phyloP scores from a whole-genome alignment of 2,797 vertebrate genomes.

The Mormyrus proboscirostris region DNA sequence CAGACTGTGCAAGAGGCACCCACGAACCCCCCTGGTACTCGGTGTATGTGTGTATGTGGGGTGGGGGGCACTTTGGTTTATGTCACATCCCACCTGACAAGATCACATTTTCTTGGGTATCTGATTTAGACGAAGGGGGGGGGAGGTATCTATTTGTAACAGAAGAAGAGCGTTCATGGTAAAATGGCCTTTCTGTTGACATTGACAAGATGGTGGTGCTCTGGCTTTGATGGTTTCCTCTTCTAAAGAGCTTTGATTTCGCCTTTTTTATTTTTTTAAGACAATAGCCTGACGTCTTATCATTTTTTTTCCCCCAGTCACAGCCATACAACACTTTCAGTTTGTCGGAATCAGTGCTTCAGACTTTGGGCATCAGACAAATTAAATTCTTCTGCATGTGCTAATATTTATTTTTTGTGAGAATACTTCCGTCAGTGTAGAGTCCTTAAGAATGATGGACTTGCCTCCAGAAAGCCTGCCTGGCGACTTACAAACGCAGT shows the following conservation, averaged over 20 bases:
- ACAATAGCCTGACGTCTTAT: not conserved
- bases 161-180: not conserved
- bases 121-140: not conserved
- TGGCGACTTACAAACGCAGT: not conserved
- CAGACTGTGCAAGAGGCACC: not conserved
- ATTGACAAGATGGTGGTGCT: not conserved
- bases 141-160: not conserved
- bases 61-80: not conserved
- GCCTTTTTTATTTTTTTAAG: not conserved
- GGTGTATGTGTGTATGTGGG: not conserved
- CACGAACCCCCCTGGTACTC: not conserved
- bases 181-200: not conserved
- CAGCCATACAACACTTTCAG: not conserved
- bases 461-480: not conserved
- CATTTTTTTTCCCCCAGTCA: not conserved
- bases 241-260: not conserved
- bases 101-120: not conserved
- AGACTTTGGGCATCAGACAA: not conserved
- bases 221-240: not conserved
- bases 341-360: not conserved
- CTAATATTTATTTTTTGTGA: not conserved
- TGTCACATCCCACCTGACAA: not conserved
- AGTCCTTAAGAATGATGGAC: not conserved
- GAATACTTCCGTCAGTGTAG: not conserved
- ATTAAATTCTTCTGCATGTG: not conserved